A percentile compares a stretch with the other conserved stretches of the same genome.
Conservation (phyloP, 2,797 vertebrate species). For the Eospalax fontanierii region DNA sequence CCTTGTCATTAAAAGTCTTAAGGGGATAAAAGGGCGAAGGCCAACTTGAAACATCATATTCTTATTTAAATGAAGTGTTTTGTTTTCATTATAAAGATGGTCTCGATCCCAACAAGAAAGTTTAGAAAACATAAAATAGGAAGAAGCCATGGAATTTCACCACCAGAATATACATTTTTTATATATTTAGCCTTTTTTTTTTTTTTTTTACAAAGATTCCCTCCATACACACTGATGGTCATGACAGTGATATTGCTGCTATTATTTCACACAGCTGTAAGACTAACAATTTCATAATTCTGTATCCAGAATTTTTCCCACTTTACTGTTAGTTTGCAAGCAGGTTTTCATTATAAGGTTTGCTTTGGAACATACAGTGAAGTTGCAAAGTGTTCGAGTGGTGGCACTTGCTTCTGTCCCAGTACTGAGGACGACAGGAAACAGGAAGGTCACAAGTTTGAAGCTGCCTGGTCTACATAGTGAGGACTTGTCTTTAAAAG, state of each 20-base stretch:
- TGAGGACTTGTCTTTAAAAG: not conserved
- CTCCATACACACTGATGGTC: not conserved
- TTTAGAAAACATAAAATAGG: conserved; percentile 21
- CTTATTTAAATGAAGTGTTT: not conserved
- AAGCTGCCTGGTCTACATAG: not conserved
- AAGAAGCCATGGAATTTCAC: not conserved
- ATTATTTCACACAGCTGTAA: not conserved
- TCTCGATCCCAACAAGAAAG: not conserved
- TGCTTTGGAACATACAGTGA: conserved; percentile 23
- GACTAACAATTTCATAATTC: not conserved
- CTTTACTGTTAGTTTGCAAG: conserved; percentile 14
- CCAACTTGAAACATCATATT: not conserved
- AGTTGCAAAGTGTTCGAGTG: not conserved
- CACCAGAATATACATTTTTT: not conserved
- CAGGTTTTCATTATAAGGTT: conserved; percentile 9
- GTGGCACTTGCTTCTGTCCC: not conserved
- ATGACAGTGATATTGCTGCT: not conserved
- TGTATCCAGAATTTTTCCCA: not conserved
- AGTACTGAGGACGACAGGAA: not conserved
- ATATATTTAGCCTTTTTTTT: not conserved
- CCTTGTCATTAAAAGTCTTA: conserved; percentile 16
- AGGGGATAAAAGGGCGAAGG: not conserved
- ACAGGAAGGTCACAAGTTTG: not conserved
- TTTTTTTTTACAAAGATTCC: not conserved
- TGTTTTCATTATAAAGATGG: conserved; percentile 53